Evolutionary conservation across 2,797 vertebrate species (phyloP).

Genomic region (Cuniculus paca): DNA sequence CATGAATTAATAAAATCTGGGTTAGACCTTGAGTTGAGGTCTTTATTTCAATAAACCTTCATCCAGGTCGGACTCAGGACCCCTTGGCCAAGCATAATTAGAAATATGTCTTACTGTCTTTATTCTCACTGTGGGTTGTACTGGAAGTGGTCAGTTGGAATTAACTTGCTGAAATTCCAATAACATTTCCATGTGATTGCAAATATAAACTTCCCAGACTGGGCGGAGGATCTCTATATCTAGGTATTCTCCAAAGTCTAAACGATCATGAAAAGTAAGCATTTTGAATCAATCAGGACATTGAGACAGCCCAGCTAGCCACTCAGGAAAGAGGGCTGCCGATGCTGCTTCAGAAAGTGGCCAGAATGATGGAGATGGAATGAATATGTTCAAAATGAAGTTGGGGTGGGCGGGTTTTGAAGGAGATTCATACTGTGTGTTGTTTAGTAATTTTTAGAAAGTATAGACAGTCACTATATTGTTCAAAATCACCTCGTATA

Average conservation of each 20-base stretch:
- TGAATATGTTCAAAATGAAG: background rate
- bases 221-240: too few relatives aligned
- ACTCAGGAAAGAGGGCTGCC: background rate
- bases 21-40: too few relatives aligned
- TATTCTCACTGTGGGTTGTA: too few relatives aligned
- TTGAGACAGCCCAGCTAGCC: background rate
- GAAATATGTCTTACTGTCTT: too few relatives aligned
- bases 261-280: background rate
- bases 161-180: too few relatives aligned
- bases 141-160: too few relatives aligned
- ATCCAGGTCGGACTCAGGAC: too few relatives aligned
- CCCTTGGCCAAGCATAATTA: too few relatives aligned
- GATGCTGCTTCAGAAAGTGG: background rate
- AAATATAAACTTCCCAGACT: too few relatives aligned
- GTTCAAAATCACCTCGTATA: background rate
- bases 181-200: too few relatives aligned
- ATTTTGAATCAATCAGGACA: background rate
- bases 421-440: background rate
- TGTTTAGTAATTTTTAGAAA: background rate
- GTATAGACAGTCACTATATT: background rate
- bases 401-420: background rate
- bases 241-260: background rate
- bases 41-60: too few relatives aligned
- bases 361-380: background rate
- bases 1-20: too few relatives aligned